Percentiles rank a stretch among this genome's conserved stretches.
These are phyloP conservation scores for Alexandromys fortis DNA, from an alignment of 2,113 vertebrate genomes.

Conservation along the genomic window DNA sequence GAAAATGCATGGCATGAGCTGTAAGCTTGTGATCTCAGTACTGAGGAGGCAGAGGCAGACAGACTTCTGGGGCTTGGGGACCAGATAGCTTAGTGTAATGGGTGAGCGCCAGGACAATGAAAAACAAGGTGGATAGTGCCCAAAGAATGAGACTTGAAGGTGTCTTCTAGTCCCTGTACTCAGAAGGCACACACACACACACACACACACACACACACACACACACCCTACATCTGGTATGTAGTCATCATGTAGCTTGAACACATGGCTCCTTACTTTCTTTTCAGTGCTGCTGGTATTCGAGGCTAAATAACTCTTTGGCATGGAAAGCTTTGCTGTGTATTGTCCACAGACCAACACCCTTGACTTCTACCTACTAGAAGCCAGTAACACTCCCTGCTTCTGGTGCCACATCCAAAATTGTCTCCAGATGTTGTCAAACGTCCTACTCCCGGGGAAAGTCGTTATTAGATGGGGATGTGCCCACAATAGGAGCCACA, in stretches of 20 bases:
- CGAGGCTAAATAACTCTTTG: not conserved
- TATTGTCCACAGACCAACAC: not conserved
- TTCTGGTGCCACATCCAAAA: not conserved
- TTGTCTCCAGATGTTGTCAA: not conserved
- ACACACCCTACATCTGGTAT: not conserved
- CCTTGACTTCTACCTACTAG: not conserved
- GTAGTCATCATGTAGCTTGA: not conserved
- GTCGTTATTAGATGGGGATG: not conserved
- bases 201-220: not conserved
- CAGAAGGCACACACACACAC: too few relatives aligned
- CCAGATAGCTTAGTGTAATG: not conserved
- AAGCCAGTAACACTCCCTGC: too few relatives aligned
- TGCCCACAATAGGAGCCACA: not conserved
- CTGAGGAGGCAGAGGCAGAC: not conserved
- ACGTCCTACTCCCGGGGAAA: not conserved
- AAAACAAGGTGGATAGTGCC: not conserved
- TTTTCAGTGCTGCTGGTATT: not conserved
- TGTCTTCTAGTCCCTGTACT: too few relatives aligned
- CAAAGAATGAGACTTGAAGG: not conserved
- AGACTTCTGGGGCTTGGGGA: not conserved
- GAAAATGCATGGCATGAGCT: too few relatives aligned
- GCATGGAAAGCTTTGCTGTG: too few relatives aligned
- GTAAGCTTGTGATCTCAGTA: not conserved
- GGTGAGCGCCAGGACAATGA: not conserved
- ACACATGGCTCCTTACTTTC: not conserved